Evolutionary conservation across 2,113 vertebrate species (phyloP).

Genomic region (Atlantisia rogersi): DNA sequence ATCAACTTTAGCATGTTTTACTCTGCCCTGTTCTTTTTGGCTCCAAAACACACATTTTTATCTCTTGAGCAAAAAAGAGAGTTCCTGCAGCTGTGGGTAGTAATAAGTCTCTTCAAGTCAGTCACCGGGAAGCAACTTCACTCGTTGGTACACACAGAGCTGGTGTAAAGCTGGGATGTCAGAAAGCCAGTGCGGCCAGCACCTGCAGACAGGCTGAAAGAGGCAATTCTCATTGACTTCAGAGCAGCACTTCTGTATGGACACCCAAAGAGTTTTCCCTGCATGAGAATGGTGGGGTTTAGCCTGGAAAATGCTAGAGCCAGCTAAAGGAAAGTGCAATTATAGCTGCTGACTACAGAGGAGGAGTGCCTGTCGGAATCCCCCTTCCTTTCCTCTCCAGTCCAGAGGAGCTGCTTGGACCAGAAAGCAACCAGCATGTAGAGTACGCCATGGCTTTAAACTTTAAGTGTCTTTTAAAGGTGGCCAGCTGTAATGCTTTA

Average conservation of each 20-base stretch:
- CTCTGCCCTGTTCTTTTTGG: neutral
- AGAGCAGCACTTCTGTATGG: neutral
- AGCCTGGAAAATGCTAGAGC: neutral
- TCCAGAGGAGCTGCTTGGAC: neutral
- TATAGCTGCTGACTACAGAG: neutral
- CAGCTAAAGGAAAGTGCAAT: neutral
- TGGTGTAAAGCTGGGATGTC: neutral
- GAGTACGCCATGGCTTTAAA: neutral
- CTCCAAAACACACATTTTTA: constrained; percentile 17
- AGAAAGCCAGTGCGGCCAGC: neutral
- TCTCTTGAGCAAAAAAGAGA: constrained; percentile 12
- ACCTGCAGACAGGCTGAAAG: constrained; percentile 33
- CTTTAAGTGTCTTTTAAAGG: neutral
- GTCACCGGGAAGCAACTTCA: neutral
- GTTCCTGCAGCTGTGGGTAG: neutral
- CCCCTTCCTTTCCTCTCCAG: neutral
- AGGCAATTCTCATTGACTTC: constrained; percentile 8
- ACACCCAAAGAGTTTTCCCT: constrained; percentile 13
- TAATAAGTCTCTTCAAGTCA: constrained; percentile 31
- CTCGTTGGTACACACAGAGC: constrained; percentile 30
- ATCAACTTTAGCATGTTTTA: neutral
- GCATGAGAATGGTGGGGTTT: neutral
- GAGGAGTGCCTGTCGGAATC: neutral
- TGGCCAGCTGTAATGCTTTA: neutral
- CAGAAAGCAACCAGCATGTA: neutral